These are phyloP conservation scores for Agrotis ipsilon DNA, from an alignment of 2,888 invertebrate genomes.

Conservation along the genomic window DNA sequence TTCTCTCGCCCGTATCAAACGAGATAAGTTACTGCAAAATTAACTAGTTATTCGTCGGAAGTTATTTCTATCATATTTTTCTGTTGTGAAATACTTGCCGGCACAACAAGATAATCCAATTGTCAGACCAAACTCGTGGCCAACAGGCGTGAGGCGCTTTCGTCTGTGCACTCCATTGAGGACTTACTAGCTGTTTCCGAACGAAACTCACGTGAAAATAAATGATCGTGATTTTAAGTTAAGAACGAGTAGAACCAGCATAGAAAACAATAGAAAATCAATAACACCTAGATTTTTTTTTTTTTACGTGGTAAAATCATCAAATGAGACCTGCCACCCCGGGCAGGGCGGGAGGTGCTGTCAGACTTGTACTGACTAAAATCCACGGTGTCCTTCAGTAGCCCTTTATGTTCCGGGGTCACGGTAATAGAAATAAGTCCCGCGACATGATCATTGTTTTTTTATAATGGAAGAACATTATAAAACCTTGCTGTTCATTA, in stretches of 20 bases:
- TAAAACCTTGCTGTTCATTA: no score
- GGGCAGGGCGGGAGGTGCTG: no score
- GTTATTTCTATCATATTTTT: constrained; percentile 61
- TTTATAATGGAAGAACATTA: no score
- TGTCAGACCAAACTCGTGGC: constrained; percentile 83
- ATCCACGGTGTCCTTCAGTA: no score
- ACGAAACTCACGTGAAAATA: constrained; percentile 22
- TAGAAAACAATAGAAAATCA: no score
- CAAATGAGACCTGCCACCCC: no score
- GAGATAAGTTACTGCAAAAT: constrained; percentile 33
- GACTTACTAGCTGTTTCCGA: constrained; percentile 62
- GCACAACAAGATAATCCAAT: constrained; percentile 86
- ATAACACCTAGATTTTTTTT: no score
- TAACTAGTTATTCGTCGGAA: constrained; percentile 40
- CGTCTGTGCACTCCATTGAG: constrained; percentile 74
- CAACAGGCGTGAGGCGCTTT: constrained; percentile 83
- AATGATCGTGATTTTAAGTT: background rate
- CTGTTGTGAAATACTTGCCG: constrained; percentile 70
- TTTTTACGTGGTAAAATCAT: no score
- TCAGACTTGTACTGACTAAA: no score
- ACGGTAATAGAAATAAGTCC: no score
- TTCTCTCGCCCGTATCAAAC: background rate
- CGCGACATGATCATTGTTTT: no score
- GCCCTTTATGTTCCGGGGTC: no score
- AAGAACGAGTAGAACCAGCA: background rate